Evolutionary conservation across 2,797 vertebrate species (phyloP), one percentile per base, ranked within the genome.

Genomic region (Crocidura indochinensis): DNA sequence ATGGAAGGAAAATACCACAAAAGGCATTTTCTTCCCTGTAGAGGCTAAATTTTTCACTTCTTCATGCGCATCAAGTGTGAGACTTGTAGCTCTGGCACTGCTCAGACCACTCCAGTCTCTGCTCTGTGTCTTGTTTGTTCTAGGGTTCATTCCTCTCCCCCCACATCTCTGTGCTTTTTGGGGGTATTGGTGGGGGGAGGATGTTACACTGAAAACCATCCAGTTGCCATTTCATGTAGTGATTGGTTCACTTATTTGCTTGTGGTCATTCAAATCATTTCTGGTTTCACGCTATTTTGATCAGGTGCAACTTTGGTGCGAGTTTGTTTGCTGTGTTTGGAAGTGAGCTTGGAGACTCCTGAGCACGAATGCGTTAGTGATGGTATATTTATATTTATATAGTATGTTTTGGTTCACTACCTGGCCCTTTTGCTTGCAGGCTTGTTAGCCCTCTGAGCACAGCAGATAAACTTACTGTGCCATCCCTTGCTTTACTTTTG

Each of bases 141-240:
- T 38, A 38, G 53, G 53, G 15, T 72, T 6, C 29, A n/a, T n/a
- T n/a, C 0, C 46, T 69, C n/a, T 53, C 24, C 10, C 56, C n/a
- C 56, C 60, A 27, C 44, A 46, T 64, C 5, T 67, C 60, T 15
- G 7, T 77, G 49, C 29, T 78, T 31, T 15, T 14, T 6, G 15
- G 62, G 24, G 15, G 15, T 0, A 14, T 56, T 11, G 53, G 53
- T 17, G 14, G 53, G 53, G 65, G 4, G 11, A 15, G 14, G 15
- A 51, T 14, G 20, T 77, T 38, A 53, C 64, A 51, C 60, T 29
- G 65, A 56, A 56, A 56, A 19, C 53, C 53, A 14, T 56, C 69
- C 24, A 27, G 68, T 19, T 53, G 81, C 31, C 60, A 65, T 83
- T 90, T 84, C 68, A 90, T 80, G 53, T 17, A 60, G 74, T 53